Base-by-base conservation (phyloP, 2,797 vertebrate genomes). In the Huso huso region DNA sequence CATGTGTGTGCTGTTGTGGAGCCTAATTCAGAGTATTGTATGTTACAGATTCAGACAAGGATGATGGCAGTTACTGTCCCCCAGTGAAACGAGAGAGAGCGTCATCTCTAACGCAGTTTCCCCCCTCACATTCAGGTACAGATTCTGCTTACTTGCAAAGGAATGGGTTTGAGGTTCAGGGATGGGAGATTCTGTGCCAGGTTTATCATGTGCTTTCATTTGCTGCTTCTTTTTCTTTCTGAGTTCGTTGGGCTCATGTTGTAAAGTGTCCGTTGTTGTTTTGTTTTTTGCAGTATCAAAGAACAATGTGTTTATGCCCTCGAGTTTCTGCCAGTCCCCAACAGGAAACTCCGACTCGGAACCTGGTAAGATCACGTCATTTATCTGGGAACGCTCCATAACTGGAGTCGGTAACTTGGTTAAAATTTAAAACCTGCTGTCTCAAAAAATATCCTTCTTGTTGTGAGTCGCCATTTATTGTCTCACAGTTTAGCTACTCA, bases 291-390 rank as follows among this genome's bases (percentile, higher is more conserved):
- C 88, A 96, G 94, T 93, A 85, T 89, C 94, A 78, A 96, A 97
- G 89, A 95, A 94, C 91, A 97, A 95, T 87, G 94, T 98, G 76
- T 96, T 97, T 82, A 96, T 96, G 95, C 95, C 94, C 76, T 94
- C 94, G 73, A 94, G 89, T 88, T 93, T 98, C 87, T 95, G 93
- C 77, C 94, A 96, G 81, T 93, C 94, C 71, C 94, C 95, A 51
- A 86, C 94, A 73, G 93, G 93, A 82, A 96, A 95, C 85, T 96
- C 94, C 63, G 94, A 97, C 82, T 98, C 95, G 6, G 95, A 96
- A 77, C 92, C 93, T 90, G 93, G 96, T 97, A 78, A 90, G 84
- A 51, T 67, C 23, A 13, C 53, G 23, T 37, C 23, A 37, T 37
- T 37, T 37, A 37, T 37, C 23, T 37, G 23, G 23, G 23, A 37